Evolutionary conservation across 2,113 vertebrate species (phyloP).

Genomic region (Silurus glanis): DNA sequence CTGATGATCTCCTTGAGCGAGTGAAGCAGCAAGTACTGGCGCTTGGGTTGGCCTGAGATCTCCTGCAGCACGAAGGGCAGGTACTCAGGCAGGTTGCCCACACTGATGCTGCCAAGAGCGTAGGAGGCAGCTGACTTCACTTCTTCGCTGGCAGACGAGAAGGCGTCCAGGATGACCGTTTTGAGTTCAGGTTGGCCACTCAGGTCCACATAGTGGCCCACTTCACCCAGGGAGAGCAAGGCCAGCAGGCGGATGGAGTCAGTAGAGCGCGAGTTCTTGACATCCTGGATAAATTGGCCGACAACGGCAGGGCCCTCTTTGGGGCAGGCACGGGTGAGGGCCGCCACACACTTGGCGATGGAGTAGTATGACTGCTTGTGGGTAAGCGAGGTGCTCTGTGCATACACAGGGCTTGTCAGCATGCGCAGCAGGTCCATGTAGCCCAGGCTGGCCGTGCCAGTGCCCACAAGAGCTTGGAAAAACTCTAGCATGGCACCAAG

Average conservation of each 20-base stretch:
- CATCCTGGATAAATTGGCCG: slow-evolving; percentile 97
- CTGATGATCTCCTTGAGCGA: slow-evolving; percentile 99
- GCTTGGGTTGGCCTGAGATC: slow-evolving; percentile 94
- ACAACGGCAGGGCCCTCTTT: slow-evolving; percentile 95
- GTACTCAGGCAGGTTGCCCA: slow-evolving; percentile 97
- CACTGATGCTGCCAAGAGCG: slow-evolving; percentile 93
- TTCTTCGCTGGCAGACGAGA: slow-evolving; percentile 97
- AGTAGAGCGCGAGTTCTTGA: slow-evolving; percentile 97
- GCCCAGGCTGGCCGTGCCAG: slow-evolving; percentile 87
- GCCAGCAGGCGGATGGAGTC: slow-evolving; percentile 96
- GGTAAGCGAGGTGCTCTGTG: slow-evolving; percentile 89
- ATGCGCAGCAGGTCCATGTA: slow-evolving; percentile 98
- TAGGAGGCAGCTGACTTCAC: slow-evolving; percentile 97
- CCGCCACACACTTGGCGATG: slow-evolving; percentile 97
- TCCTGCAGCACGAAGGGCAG: slow-evolving; percentile 98
- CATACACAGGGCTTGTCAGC: slow-evolving; percentile 95
- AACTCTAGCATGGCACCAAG: slow-evolving; percentile 98
- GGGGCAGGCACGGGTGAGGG: slow-evolving; percentile 93
- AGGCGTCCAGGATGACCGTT: slow-evolving; percentile 94
- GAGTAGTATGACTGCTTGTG: slow-evolving; percentile 99
- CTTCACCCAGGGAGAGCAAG: slow-evolving; percentile 93
- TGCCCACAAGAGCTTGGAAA: slow-evolving; percentile 94
- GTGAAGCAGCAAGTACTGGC: slow-evolving; percentile 96
- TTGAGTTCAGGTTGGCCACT: slow-evolving; percentile 96
- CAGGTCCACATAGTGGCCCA: slow-evolving; percentile 96